Evolutionary conservation across 2,888 invertebrate genomes (phyloP).

Genomic region (Mesorhabditis sp.): DNA sequence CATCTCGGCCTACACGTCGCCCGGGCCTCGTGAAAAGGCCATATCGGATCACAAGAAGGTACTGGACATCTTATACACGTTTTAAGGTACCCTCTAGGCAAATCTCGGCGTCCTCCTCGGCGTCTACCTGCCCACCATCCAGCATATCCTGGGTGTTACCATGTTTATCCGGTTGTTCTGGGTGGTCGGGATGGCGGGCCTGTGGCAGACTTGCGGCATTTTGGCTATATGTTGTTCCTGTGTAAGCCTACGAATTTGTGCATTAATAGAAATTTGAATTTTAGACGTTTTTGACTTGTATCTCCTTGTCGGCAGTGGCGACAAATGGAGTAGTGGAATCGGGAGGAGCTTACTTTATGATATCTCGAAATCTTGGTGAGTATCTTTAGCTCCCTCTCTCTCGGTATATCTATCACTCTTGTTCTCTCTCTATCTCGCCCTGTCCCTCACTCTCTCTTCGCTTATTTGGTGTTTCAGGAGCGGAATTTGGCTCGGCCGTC

Average conservation of each 20-base stretch:
- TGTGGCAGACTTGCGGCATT: conserved; percentile 73
- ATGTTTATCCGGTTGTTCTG: conserved; percentile 97
- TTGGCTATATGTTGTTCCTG: conserved; percentile 71
- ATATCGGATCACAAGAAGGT: conserved; percentile 51
- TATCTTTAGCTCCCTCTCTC: conserved; percentile 1
- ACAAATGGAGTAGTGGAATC: conserved; percentile 94
- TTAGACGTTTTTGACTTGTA: conserved; percentile 67
- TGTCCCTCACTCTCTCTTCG: conserved; percentile 10
- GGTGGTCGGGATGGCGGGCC: conserved; percentile 68
- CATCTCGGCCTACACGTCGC: conserved; percentile 53
- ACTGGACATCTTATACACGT: neutral
- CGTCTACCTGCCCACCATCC: conserved; percentile 95
- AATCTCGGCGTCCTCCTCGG: conserved; percentile 97
- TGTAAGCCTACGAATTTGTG: conserved; percentile 50
- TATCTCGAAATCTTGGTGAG: conserved; percentile 58
- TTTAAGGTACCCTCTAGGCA: conserved; percentile 64
- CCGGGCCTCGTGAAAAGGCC: conserved; percentile 54
- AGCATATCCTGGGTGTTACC: conserved; percentile 98
- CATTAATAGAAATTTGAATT: conserved; percentile 4
- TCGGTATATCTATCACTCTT: conserved; percentile 9
- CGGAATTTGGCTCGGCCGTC: conserved; percentile 97
- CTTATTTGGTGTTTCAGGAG: conserved; percentile 64
- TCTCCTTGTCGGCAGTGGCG: conserved; percentile 98
- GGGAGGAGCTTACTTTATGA: conserved; percentile 99
- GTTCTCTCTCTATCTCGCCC: conserved; percentile 9